Evolutionary conservation across 2,113 vertebrate species (phyloP).

Genomic region (Corythaixoides concolor): DNA sequence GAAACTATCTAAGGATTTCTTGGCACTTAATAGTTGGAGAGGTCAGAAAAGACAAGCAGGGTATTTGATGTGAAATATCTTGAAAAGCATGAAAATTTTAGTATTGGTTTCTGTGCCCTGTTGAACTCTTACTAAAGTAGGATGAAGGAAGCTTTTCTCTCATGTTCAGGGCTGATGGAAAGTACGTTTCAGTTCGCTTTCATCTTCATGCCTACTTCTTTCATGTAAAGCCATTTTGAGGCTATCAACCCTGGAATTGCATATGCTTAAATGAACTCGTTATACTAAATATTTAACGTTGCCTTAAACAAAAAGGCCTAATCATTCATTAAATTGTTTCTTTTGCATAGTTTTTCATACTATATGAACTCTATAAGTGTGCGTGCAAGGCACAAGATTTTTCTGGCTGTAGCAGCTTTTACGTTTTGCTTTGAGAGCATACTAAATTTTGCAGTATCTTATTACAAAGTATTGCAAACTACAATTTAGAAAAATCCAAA

Average conservation of each 20-base stretch:
- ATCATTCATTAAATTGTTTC: background rate
- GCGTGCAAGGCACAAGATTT: background rate
- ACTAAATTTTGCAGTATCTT: background rate
- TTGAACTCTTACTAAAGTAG: constrained; percentile 3
- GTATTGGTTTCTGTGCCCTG: background rate
- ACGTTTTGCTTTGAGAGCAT: background rate
- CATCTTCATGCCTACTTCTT: background rate
- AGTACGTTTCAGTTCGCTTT: background rate
- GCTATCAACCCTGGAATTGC: background rate
- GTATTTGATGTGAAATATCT: background rate
- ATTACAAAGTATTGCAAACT: background rate
- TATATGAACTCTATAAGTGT: background rate
- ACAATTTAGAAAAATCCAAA: background rate
- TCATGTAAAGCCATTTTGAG: background rate
- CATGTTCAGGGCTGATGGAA: background rate
- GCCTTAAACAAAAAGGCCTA: background rate
- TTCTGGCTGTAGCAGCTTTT: background rate
- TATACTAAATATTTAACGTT: background rate
- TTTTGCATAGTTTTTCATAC: background rate
- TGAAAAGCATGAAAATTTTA: constrained; percentile 21
- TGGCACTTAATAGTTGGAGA: background rate
- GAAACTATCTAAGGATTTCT: background rate
- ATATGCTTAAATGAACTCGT: background rate
- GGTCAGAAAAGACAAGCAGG: background rate
- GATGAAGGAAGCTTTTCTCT: background rate